These are phyloP conservation scores for Centropyge bicolor DNA, from an alignment of 2,797 vertebrate genomes.

Conservation along the genomic window DNA sequence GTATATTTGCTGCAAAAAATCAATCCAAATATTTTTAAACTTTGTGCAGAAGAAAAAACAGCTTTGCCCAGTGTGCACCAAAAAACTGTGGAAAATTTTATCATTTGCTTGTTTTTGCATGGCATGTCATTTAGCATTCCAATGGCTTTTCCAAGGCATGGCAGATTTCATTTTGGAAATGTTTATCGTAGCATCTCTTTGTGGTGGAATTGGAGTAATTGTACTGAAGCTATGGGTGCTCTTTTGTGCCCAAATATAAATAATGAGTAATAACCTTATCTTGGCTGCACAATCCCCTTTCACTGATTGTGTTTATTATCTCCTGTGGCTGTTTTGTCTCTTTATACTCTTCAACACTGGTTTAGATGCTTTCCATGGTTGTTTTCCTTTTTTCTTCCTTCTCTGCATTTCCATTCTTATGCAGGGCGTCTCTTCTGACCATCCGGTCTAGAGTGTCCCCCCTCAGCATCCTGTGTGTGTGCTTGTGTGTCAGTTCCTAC, in stretches of 20 bases:
- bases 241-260: slow-evolving; percentile 35
- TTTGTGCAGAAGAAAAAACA: too few relatives aligned
- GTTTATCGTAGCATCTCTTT: slow-evolving; percentile 8
- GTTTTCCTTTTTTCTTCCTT: slow-evolving; percentile 65
- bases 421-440: slow-evolving; percentile 66
- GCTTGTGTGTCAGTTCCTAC: slow-evolving; percentile 35
- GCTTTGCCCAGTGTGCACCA: neutral
- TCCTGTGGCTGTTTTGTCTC: slow-evolving; percentile 61
- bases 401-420: slow-evolving; percentile 75
- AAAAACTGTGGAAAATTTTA: neutral
- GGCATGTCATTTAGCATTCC: neutral
- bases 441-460: slow-evolving; percentile 70
- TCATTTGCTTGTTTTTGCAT: neutral
- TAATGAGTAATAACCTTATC: slow-evolving; percentile 63
- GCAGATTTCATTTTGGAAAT: slow-evolving; percentile 11
- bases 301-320: slow-evolving; percentile 78
- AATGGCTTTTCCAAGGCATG: neutral
- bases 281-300: slow-evolving; percentile 63
- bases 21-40: too few relatives aligned
- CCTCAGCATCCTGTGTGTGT: slow-evolving; percentile 64
- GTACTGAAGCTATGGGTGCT: slow-evolving; percentile 12
- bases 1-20: too few relatives aligned
- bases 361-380: slow-evolving; percentile 71
- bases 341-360: slow-evolving; percentile 51
- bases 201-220: slow-evolving; percentile 4